phyloP scores from a whole-genome alignment of 2,888 invertebrate genomes.

The Bellardia pandia region DNA sequence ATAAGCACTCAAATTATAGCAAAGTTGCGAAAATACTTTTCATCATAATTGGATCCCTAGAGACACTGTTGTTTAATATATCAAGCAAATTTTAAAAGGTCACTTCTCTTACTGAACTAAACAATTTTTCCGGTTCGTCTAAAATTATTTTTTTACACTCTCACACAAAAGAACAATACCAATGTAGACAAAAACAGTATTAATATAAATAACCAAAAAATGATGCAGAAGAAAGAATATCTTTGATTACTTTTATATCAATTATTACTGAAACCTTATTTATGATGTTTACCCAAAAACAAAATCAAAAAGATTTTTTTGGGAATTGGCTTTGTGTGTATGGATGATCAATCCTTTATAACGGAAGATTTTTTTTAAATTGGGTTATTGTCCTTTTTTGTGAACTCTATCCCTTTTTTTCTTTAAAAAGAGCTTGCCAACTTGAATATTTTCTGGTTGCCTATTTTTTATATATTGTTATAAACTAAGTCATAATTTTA shows the following conservation, averaged over 20 bases:
- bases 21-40: background rate
- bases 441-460: constrained; percentile 43
- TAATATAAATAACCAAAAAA: constrained; percentile 2
- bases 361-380: constrained; percentile 61
- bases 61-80: background rate
- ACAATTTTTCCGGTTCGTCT: background rate
- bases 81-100: constrained; percentile 11
- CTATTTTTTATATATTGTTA: constrained; percentile 33
- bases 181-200: background rate
- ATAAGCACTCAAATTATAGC: background rate
- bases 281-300: constrained; percentile 14
- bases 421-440: constrained; percentile 29
- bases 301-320: background rate
- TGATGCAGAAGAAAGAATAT: background rate
- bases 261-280: constrained; percentile 73
- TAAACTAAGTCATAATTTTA: constrained; percentile 60
- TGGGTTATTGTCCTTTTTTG: constrained; percentile 33
- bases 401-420: constrained; percentile 7
- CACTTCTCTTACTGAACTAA: background rate
- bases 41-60: constrained; percentile 24
- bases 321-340: background rate
- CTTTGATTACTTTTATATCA: constrained; percentile 72
- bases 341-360: constrained; percentile 54
- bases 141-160: background rate
- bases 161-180: background rate